These are phyloP conservation scores for Mionectes macconnelli DNA, from an alignment of 2,113 vertebrate genomes.

Conservation along the genomic window DNA sequence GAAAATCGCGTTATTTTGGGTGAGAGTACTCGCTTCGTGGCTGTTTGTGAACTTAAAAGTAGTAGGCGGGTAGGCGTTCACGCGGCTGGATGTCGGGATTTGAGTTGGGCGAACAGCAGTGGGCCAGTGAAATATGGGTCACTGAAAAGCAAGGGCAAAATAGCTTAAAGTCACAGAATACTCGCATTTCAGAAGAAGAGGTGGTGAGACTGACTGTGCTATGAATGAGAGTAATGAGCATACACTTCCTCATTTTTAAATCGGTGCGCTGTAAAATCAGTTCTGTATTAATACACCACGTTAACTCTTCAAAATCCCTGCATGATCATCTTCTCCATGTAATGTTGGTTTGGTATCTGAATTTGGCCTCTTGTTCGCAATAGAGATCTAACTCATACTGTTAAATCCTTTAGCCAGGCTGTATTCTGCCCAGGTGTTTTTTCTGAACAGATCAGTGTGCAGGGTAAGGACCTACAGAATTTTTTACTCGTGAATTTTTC, in stretches of 20 bases:
- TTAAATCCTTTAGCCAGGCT: background rate
- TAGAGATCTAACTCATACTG: background rate
- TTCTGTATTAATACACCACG: background rate
- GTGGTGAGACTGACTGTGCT: background rate
- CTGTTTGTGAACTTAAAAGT: background rate
- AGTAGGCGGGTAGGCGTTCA: background rate
- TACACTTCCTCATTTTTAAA: background rate
- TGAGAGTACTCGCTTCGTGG: rapidly evolving
- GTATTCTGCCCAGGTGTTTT: rapidly evolving
- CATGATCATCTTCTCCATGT: background rate
- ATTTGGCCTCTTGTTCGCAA: background rate
- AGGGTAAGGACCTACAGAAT: rapidly evolving
- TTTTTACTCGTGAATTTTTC: background rate
- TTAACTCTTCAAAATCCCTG: background rate
- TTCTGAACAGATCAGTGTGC: background rate
- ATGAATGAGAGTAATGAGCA: background rate
- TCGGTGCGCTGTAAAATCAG: background rate
- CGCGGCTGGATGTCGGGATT: rapidly evolving
- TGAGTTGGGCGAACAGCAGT: background rate
- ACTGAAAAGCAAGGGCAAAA: background rate
- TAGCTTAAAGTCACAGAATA: background rate
- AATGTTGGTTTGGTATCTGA: background rate
- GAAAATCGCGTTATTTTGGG: rapidly evolving
- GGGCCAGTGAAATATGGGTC: background rate
- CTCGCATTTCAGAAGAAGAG: background rate